Conservation (phyloP, 2,888 invertebrate species). For the Boloria selene region DNA sequence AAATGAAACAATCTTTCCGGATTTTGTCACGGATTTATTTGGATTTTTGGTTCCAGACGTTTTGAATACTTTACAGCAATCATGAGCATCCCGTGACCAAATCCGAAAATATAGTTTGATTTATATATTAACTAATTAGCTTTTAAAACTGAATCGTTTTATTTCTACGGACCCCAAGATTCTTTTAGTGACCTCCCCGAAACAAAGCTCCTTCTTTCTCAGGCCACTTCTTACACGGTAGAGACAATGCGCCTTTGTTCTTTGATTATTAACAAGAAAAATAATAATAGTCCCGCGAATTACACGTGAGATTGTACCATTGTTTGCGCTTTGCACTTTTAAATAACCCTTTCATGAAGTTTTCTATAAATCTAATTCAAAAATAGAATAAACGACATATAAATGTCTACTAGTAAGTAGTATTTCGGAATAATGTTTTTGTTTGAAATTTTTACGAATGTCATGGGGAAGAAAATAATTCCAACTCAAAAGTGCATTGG, state of each 20-base stretch:
- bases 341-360: constrained; percentile 21
- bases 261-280: constrained; percentile 45
- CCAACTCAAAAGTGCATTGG: too few relatives aligned
- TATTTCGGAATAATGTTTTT: too few relatives aligned
- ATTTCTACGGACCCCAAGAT: constrained; percentile 21
- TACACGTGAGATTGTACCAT: constrained; percentile 47
- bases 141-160: neutral
- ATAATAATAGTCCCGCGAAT: constrained; percentile 41
- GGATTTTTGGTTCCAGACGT: too few relatives aligned
- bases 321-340: constrained; percentile 37
- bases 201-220: constrained; percentile 34
- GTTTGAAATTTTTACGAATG: too few relatives aligned
- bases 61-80: too few relatives aligned
- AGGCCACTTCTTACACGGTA: constrained; percentile 37
- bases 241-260: constrained; percentile 44
- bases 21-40: too few relatives aligned
- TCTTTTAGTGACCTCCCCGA: constrained; percentile 29
- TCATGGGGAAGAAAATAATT: too few relatives aligned
- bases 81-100: too few relatives aligned
- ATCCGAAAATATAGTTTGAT: too few relatives aligned
- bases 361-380: constrained; percentile 12
- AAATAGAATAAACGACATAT: neutral
- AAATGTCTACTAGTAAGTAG: too few relatives aligned
- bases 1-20: too few relatives aligned
- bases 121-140: too few relatives aligned